phyloP scores from a whole-genome alignment of 2,797 vertebrate species.

The Chrysocyon brachyurus region DNA sequence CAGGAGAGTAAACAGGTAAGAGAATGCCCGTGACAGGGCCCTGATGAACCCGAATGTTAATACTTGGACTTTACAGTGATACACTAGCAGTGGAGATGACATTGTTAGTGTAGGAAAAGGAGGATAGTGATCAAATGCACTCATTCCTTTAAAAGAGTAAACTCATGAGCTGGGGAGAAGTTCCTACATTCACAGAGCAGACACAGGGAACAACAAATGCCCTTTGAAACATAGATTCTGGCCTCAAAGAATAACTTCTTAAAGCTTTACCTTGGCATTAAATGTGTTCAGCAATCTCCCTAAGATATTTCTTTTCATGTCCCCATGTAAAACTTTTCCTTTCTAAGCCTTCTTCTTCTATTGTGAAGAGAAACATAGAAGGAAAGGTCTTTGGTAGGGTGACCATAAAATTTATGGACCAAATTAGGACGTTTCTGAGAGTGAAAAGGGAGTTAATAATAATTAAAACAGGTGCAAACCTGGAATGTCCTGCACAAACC shows the following conservation, averaged over 20 bases:
- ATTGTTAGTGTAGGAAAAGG: not conserved
- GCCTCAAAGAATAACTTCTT: not conserved
- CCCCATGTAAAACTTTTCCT: not conserved
- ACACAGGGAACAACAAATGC: not conserved
- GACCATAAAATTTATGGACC: not conserved
- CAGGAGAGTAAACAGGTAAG: not conserved
- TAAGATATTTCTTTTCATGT: not conserved
- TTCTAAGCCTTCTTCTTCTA: not conserved
- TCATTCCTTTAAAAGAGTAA: not conserved
- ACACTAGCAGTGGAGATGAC: not conserved
- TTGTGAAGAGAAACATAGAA: not conserved
- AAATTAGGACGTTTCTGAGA: not conserved
- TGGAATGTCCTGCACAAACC: not conserved
- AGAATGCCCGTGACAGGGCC: not conserved
- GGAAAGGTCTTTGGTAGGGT: not conserved
- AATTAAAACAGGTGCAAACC: not conserved
- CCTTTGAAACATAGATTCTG: not conserved
- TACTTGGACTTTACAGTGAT: not conserved
- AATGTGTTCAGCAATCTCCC: not conserved
- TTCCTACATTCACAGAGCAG: not conserved
- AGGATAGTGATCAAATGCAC: not conserved
- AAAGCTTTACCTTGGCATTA: not conserved
- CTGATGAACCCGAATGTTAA: not conserved
- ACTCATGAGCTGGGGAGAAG: not conserved
- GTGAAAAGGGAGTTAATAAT: constrained; percentile 7